phyloP scores from a whole-genome alignment of 2,888 invertebrate genomes.

The Troides oblongomaculatus region DNA sequence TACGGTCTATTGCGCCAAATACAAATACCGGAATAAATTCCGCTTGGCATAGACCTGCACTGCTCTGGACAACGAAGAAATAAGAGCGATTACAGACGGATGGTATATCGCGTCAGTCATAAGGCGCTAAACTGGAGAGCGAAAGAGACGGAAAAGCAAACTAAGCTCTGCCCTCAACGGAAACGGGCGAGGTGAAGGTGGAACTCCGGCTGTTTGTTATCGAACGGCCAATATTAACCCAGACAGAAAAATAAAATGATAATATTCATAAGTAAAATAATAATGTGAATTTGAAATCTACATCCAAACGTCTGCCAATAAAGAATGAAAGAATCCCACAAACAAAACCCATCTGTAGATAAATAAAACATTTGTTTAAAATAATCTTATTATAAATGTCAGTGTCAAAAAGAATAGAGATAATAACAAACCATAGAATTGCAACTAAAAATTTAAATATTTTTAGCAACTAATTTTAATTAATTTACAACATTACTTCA shows the following conservation, averaged over 20 bases:
- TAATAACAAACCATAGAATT: neutral
- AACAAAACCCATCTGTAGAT: neutral
- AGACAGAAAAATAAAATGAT: constrained; percentile 9
- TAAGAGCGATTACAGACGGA: constrained; percentile 36
- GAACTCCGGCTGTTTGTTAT: constrained; percentile 52
- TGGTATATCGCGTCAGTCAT: constrained; percentile 14
- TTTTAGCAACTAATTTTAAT: neutral
- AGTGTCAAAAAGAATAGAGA: neutral
- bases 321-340: neutral
- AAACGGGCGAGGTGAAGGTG: constrained; percentile 61
- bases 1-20: constrained; percentile 45
- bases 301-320: neutral
- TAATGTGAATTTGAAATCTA: neutral
- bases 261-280: neutral
- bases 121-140: constrained; percentile 28
- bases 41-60: constrained; percentile 47
- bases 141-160: constrained; percentile 42
- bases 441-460: constrained; percentile 1
- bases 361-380: neutral
- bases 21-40: constrained; percentile 67
- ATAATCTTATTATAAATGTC: neutral
- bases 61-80: constrained; percentile 26
- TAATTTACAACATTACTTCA: neutral
- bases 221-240: constrained; percentile 43
- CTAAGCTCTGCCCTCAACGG: constrained; percentile 40